Base-by-base conservation (phyloP, 2,888 invertebrate species). In the Microctonus aethiopoides region DNA sequence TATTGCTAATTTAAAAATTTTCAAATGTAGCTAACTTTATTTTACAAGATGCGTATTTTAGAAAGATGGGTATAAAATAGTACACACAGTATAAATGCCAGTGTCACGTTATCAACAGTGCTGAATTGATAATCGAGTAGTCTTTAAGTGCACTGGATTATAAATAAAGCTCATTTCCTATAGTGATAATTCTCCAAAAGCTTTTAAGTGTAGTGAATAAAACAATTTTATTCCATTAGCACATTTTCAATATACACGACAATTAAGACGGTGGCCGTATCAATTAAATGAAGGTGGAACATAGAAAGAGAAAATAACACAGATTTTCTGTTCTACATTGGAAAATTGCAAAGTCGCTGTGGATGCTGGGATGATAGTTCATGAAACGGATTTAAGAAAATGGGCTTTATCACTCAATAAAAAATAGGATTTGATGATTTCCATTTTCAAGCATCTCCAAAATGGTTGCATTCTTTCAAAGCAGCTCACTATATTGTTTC, bases 71-170 rank as follows among this genome's bases (percentile, higher is more conserved):
- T 32, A 34, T 32, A 36, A 20, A 20, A 34, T 16, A 16, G 16
- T 1, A 34, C 34, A 10, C 16, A 5, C 32, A 6, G 34, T 11
- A 20, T n/a, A n/a, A n/a, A n/a, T n/a, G 54, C 24, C 22, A 54
- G 20, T 22, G 11, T 16, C 32, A 13, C 16, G 16, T 32, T 57
- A 57, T 57, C 32, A 32, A 10, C n/a, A 32, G 7, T n/a, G 16
- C 7, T 57, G 11, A 24, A 22, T 11, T 32, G 26, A 39, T 24
- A 20, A 16, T 39, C 39, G 36, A 68, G 62, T 22, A 51, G 64
- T 65, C 39, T 68, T 78, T 84, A 81, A 84, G 81, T 82, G 82
- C 79, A 83, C 84, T 83, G 81, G 79, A 77, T 78, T 79, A 84
- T 83, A 84, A 84, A 83, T 81, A 81, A 82, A 81, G 76, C 75